Base-by-base conservation (phyloP, 2,113 vertebrate species). In the Pelobates fuscus region DNA sequence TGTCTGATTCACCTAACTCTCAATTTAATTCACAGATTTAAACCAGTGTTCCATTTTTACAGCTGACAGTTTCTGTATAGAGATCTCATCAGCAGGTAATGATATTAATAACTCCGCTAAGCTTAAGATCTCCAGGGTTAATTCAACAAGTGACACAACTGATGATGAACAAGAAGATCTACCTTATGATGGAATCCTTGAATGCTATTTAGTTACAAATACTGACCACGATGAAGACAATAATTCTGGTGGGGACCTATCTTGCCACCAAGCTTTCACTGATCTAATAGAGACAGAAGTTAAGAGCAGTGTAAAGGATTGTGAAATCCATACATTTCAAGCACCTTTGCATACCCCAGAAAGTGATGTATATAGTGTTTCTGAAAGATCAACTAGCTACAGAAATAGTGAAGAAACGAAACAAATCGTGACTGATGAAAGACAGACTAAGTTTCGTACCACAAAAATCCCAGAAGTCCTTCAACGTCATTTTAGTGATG, bases 161-260 rank as follows among this genome's bases (percentile, higher is more conserved):
- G 92, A 88, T 6, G 90, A 92, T 65, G 92, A 94, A 12, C 91
- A 94, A 32, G 91, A 94, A 8, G 89, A 95, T 2, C 84, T 95
- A n/a, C 91, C 92, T 44, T 92, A 85, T 11, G 91, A 94, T 73
- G 86, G 75, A 2, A 79, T 81, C 1, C 41, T 80, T 8, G 79
- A 71, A 26, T 85, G 80, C 43, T 77, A 77, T 68, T 29, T 77
- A 60, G 58, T 59, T 52, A 64, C 73, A 52, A 32, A 46, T 37
- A 18, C 30, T 60, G 26, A 61, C 8, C 11, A 25, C 1, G 14
- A 37, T 52, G 3, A 60, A 3, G 15, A 32, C 24, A 49, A 12
- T 1, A 61, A 25, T 0, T 2, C 37, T 24, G 11, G 5, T 18
- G 41, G 18, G 2, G n/a, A 55, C 44, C 5, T 15, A 58, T 24